phyloP scores from a whole-genome alignment of 2,113 vertebrate genomes.

The Haemorhous mexicanus region DNA sequence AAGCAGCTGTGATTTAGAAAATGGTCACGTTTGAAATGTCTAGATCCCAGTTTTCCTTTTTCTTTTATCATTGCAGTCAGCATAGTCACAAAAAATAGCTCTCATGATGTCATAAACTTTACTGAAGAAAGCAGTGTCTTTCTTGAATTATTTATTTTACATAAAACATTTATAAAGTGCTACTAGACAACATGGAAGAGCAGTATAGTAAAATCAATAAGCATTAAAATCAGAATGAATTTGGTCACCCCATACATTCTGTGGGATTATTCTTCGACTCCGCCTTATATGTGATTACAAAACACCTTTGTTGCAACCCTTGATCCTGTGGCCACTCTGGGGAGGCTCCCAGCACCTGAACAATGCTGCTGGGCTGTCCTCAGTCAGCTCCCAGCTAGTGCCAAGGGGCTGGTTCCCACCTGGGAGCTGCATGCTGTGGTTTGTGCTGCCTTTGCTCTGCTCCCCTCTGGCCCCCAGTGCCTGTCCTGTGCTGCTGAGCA shows the following conservation, averaged over 20 bases:
- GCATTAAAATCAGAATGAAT: conserved; percentile 35
- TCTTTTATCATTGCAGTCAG: conserved; percentile 35
- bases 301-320: neutral
- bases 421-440: neutral
- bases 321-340: neutral
- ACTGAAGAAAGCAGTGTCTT: conserved; percentile 24
- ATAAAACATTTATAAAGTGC: conserved; percentile 59
- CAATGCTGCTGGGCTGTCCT: neutral
- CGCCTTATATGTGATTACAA: neutral
- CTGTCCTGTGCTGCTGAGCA: neutral
- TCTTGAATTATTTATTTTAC: conserved; percentile 60
- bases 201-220: conserved; percentile 46
- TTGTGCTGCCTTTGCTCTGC: neutral
- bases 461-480: neutral
- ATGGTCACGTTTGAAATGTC: conserved; percentile 15
- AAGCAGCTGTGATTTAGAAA: conserved; percentile 20
- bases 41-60: conserved; percentile 15
- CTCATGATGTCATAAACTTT: conserved; percentile 58
- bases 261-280: neutral
- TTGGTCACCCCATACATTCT: neutral
- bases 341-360: neutral
- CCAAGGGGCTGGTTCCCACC: too few species aligned
- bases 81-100: conserved; percentile 24
- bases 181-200: conserved; percentile 18
- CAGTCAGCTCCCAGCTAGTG: neutral